Evolutionary conservation across 2,888 invertebrate genomes (phyloP), one percentile per base, ranked within the genome.

Genomic region (Halictus ligatus): DNA sequence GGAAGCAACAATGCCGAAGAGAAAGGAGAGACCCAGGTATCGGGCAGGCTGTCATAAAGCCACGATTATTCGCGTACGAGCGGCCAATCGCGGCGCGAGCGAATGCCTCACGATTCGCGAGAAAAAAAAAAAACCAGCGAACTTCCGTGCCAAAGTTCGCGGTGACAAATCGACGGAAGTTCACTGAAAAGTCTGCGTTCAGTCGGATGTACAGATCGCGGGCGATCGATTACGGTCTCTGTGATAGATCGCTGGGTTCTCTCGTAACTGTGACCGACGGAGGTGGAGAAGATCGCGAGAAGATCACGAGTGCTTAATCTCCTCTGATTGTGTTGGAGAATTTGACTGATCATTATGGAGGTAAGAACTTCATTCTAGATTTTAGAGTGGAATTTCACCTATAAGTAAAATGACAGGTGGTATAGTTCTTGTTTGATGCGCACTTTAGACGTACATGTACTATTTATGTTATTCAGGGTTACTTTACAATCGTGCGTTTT

Each of bases 11-110:
- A 85, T 84, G 84, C 74, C 80, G 86, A 86, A 88, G 91, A 91
- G 91, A 91, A 91, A 91, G 91, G 92, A 84, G 43, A 40, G 67
- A 29, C 35, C 77, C 74, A 75, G 85, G 83, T 79, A 90, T 86
- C 89, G 84, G 79, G 73, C 75, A 15, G 77, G 83, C 87, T 82
- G 88, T 90, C 90, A 80, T 83, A 86, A 84, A 87, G 73, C 81
- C 83, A 78, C 79, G 88, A 91, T 92, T 92, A 92, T 89, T 92
- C 92, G 89, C 88, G 87, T 83, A 88, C 86, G 86, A 87, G 86
- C 82, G 84, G 81, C 78, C 84, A 87, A 87, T 78, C 89, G 88
- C 83, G 83, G 87, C 89, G 91, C 83, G 76, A 86, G 89, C 81
- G 78, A 50, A 75, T 75, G 50, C 50, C 74, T 67, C n/a, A 8